phyloP scores from a whole-genome alignment of 2,888 invertebrate genomes.

The Drosophila subsilvestris region DNA sequence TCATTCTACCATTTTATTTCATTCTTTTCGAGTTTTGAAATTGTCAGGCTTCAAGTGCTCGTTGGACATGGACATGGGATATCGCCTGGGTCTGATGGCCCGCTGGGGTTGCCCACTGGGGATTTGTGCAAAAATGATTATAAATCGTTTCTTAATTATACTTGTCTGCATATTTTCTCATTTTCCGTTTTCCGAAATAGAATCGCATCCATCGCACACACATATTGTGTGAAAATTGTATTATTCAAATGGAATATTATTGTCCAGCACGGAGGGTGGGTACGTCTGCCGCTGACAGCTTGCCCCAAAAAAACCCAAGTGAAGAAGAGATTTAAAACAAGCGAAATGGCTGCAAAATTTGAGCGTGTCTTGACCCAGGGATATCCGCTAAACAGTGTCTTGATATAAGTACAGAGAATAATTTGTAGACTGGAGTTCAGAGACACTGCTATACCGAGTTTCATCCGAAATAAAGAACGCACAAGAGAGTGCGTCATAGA shows the following conservation, averaged over 20 bases:
- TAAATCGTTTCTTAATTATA: slow-evolving; percentile 73
- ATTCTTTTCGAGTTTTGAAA: slow-evolving; percentile 26
- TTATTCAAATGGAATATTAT: slow-evolving; percentile 28
- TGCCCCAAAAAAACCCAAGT: slow-evolving; percentile 9
- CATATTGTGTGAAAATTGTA: slow-evolving; percentile 9
- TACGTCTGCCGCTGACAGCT: slow-evolving; percentile 26
- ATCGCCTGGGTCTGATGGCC: background rate
- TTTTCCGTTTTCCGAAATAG: slow-evolving; percentile 12
- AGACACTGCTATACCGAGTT: too few species aligned
- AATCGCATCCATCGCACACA: slow-evolving; percentile 5
- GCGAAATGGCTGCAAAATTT: background rate
- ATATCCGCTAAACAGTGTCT: background rate
- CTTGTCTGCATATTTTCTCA: slow-evolving; percentile 47
- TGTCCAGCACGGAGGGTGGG: slow-evolving; percentile 2
- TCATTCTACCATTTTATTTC: slow-evolving; percentile 10
- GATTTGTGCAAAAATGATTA: slow-evolving; percentile 59
- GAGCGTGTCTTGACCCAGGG: background rate
- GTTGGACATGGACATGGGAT: slow-evolving; percentile 1
- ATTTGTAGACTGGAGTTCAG: too few species aligned
- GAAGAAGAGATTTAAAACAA: slow-evolving; percentile 6
- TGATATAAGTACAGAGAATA: too few species aligned
- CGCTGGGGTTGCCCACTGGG: slow-evolving; percentile 27
- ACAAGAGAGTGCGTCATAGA: too few species aligned
- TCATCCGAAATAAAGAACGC: too few species aligned
- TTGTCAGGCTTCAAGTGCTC: slow-evolving; percentile 52